Base-by-base conservation (phyloP, 2,113 vertebrate species). In the Spheniscus mendiculus region DNA sequence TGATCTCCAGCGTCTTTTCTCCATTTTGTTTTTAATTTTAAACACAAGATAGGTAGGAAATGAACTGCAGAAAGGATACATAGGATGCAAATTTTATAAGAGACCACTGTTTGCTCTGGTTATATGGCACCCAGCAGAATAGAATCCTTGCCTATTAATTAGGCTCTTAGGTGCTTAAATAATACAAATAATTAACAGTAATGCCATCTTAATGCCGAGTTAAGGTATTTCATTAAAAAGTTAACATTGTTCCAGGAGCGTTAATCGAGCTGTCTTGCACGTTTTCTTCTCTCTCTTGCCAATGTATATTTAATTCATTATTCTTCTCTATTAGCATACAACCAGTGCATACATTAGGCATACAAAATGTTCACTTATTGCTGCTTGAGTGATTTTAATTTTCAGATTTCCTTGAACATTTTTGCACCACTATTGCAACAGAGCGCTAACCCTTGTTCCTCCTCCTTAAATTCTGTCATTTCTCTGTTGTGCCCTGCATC, bases 121-220 rank as follows among this genome's bases (percentile, higher is more conserved):
- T 86, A 86, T 77, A 93, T 47, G 49, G 88, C 59, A 93, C 90
- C 83, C 92, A 90, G 88, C 62, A 95, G 88, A 97, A 94, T 5
- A 94, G 76, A 93, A 83, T 58, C 63, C 59, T 67, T 77, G 72
- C 40, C 83, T 94, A 93, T 92, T 95, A 95, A 97, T 92, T 93
- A 90, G 79, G 88, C 47, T 93, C 76, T 89, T 81, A 93, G 92
- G 88, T 88, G 83, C 83, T 94, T 96, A 93, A 93, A 96, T 94
- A 97, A 90, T 94, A 93, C 83, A 94, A 97, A 97, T 96, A 96
- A 97, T 92, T 97, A 97, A 94, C 84, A 97, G 78, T 74, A 97
- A 96, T 94, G 93, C 94, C 76, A 81, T 63, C 93, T 80, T 96
- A 97, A 95, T 91, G 89, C 87, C 3, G 0, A 93, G 82, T 88